Evolutionary conservation across 1,140 invertebrate genomes (phyloP).

Genomic region (Pseudobourletiella spinata): DNA sequence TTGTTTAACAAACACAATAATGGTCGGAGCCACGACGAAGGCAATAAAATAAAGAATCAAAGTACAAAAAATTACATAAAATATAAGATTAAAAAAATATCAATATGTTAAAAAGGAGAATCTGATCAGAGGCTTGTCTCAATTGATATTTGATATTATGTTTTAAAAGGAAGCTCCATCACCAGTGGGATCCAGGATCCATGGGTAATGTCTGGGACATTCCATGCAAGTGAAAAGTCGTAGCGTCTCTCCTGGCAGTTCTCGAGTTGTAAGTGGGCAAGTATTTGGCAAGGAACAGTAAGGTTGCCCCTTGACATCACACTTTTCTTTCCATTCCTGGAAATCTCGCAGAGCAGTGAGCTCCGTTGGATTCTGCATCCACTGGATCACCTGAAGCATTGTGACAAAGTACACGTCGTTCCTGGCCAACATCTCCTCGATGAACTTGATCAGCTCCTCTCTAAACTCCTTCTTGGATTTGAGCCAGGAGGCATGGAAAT

Average conservation of each 20-base stretch:
- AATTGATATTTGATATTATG: too few species aligned
- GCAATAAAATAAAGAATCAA: neutral
- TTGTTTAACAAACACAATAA: neutral
- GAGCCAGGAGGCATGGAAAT: slow-evolving; percentile 91
- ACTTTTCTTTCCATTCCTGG: slow-evolving; percentile 91
- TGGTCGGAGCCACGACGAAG: neutral
- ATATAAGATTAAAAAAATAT: neutral
- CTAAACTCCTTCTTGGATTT: slow-evolving; percentile 89
- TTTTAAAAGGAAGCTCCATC: slow-evolving; percentile 68
- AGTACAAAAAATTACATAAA: neutral
- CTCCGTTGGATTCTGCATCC: slow-evolving; percentile 94
- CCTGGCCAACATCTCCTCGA: slow-evolving; percentile 80
- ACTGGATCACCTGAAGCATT: slow-evolving; percentile 88
- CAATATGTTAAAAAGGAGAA: too few species aligned
- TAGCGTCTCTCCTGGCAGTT: slow-evolving; percentile 82
- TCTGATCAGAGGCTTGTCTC: too few species aligned
- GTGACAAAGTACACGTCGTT: slow-evolving; percentile 93
- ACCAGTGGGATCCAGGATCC: slow-evolving; percentile 88
- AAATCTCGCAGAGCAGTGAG: slow-evolving; percentile 76
- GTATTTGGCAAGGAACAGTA: slow-evolving; percentile 85
- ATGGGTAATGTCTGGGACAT: slow-evolving; percentile 90
- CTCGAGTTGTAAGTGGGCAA: slow-evolving; percentile 77
- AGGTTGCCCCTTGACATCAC: slow-evolving; percentile 85
- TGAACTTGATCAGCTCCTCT: slow-evolving; percentile 84
- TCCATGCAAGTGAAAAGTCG: slow-evolving; percentile 91